Base-by-base conservation (phyloP, 2,888 invertebrate species). In the Nemapogon koenigi region DNA sequence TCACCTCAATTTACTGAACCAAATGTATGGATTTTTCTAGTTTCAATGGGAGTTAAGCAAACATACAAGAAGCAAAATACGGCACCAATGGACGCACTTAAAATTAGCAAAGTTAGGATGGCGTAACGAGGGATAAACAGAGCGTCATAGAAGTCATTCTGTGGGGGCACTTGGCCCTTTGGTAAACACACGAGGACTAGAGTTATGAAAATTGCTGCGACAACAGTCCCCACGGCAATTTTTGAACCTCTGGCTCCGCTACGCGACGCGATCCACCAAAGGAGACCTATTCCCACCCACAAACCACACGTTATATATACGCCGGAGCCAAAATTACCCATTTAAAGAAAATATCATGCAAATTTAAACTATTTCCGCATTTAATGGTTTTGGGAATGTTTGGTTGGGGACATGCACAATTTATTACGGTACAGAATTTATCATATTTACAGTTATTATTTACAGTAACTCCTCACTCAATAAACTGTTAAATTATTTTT, bases 201-300 rank as follows among this genome's bases (percentile, higher is more conserved):
- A 18, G 88, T 86, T 41, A 87, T 50, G 44, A 82, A 31, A 27
- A 78, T 57, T 17, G 86, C 81, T 45, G 81, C 51, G 31, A 71
- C 55, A 39, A 89, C 52, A 31, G 82, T n/a, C n/a, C n/a, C n/a
- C n/a, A n/a, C n/a, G n/a, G n/a, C n/a, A n/a, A n/a, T n/a, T n/a
- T n/a, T n/a, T n/a, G n/a, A n/a, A n/a, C n/a, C n/a, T n/a, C n/a
- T n/a, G n/a, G n/a, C n/a, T 45, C 85, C 84, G 27, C 85, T 83
- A 51, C 84, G 82, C 30, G 86, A 65, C 2, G 87, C 84, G 37
- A 87, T 64, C 52, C 86, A 81, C 50, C 87, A 87, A 48, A 86
- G 56, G 49, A 87, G 55, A 26, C 85, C 63, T 19, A 87, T 83
- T 40, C 82, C 50, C 46, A 83, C 73, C 88, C 89, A 89, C 48